Percentiles rank a stretch among this genome's conserved stretches.
These are phyloP conservation scores for Manis pentadactyla DNA, from an alignment of 2,797 vertebrate species.

Conservation along the genomic window DNA sequence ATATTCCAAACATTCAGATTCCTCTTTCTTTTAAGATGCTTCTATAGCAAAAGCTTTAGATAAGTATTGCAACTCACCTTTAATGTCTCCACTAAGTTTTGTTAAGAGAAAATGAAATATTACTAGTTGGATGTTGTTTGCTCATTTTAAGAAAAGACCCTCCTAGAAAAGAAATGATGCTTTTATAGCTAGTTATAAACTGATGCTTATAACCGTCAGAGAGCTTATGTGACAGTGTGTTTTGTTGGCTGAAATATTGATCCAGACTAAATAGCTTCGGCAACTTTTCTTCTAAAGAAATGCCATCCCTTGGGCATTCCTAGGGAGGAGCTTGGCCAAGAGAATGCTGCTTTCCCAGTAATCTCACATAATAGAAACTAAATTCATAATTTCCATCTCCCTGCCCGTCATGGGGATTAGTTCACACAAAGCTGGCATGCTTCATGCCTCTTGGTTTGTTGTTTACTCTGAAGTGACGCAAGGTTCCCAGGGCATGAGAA, in stretches of 20 bases:
- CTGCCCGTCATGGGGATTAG: neutral
- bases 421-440: too few relatives aligned
- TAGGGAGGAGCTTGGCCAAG: rapidly evolving
- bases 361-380: neutral
- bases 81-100: neutral
- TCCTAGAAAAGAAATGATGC: neutral
- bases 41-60: neutral
- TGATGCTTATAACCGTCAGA: neutral
- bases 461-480: neutral
- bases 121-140: neutral
- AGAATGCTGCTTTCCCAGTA: neutral
- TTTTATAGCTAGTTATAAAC: too few relatives aligned
- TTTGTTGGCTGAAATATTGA: neutral
- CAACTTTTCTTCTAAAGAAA: neutral
- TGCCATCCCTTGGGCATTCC: neutral
- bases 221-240: neutral
- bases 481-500: neutral
- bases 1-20: rapidly evolving
- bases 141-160: neutral
- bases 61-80: neutral
- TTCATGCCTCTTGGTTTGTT: neutral
- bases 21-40: neutral
- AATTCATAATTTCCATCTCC: neutral
- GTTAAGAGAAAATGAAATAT: neutral
- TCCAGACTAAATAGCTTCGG: neutral